Percentiles rank a stretch among this genome's conserved stretches.
phyloP scores from a whole-genome alignment of 2,888 invertebrate species.

The Unio delphinus region DNA sequence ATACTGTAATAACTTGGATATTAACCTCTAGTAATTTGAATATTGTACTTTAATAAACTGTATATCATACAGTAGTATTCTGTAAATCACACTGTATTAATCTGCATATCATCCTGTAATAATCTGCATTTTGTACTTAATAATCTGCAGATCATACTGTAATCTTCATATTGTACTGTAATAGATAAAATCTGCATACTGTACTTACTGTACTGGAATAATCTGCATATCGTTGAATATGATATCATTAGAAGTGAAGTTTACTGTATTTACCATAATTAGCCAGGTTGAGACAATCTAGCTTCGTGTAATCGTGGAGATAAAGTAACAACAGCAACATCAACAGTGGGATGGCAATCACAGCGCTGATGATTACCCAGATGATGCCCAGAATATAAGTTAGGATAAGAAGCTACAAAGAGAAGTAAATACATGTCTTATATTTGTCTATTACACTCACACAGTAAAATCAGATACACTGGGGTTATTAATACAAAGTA shows the following conservation, averaged over 20 bases:
- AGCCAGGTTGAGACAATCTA: conserved; percentile 49
- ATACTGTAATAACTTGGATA: too few species aligned
- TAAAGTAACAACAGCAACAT: conserved; percentile 48
- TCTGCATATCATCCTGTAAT: too few species aligned
- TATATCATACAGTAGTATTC: too few species aligned
- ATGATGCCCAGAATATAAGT: conserved; percentile 52
- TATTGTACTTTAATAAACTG: too few species aligned
- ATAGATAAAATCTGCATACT: too few species aligned
- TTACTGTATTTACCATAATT: conserved; percentile 53
- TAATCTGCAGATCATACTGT: too few species aligned
- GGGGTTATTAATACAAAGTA: background rate
- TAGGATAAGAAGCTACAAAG: conserved; percentile 55
- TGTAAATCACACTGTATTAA: too few species aligned
- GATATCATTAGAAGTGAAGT: background rate
- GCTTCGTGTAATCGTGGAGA: conserved; percentile 30
- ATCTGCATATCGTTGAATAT: too few species aligned
- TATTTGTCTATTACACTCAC: background rate
- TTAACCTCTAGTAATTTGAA: too few species aligned
- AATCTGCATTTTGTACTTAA: too few species aligned
- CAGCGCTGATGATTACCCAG: conserved; percentile 52
- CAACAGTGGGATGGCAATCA: conserved; percentile 53
- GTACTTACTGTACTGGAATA: too few species aligned
- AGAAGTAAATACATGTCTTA: background rate
- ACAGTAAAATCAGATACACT: background rate
- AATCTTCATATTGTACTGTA: too few species aligned